Evolutionary conservation across 2,888 invertebrate genomes (phyloP).

Genomic region (Synergus umbraculus): DNA sequence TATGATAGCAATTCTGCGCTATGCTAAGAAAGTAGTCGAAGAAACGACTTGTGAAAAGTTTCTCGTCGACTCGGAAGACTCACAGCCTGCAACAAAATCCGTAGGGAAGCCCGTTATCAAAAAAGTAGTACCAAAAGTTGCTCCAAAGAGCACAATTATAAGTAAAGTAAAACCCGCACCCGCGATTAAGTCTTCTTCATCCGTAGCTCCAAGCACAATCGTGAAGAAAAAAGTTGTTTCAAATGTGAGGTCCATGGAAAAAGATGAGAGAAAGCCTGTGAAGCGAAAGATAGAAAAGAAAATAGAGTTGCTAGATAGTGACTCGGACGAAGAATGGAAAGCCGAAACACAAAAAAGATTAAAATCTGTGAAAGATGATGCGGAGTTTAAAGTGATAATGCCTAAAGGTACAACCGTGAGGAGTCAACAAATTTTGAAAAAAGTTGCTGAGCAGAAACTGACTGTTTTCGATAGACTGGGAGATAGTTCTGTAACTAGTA

Average conservation of each 20-base stretch:
- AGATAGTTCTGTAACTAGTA: slow-evolving; percentile 77
- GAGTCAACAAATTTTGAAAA: slow-evolving; percentile 75
- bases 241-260: slow-evolving; percentile 51
- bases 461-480: slow-evolving; percentile 80
- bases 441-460: slow-evolving; percentile 70
- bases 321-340: slow-evolving; percentile 55
- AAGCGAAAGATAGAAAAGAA: slow-evolving; percentile 67
- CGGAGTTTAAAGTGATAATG: slow-evolving; percentile 78
- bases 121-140: slow-evolving; percentile 63
- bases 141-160: slow-evolving; percentile 53
- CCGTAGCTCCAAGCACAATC: slow-evolving; percentile 52
- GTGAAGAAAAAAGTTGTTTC: slow-evolving; percentile 60
- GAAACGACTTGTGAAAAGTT: slow-evolving; percentile 76
- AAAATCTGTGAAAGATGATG: slow-evolving; percentile 68
- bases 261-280: slow-evolving; percentile 52
- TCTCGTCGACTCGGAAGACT: slow-evolving; percentile 71
- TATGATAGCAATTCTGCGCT: slow-evolving; percentile 82
- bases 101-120: slow-evolving; percentile 59
- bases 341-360: slow-evolving; percentile 45
- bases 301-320: slow-evolving; percentile 55
- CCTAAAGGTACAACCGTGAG: slow-evolving; percentile 76
- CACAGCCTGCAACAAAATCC: slow-evolving; percentile 48
- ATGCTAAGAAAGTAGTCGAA: slow-evolving; percentile 81
- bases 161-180: slow-evolving; percentile 57
- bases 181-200: slow-evolving; percentile 50